phyloP scores from a whole-genome alignment of 2,797 vertebrate species.

The Rhinatrema bivittatum region DNA sequence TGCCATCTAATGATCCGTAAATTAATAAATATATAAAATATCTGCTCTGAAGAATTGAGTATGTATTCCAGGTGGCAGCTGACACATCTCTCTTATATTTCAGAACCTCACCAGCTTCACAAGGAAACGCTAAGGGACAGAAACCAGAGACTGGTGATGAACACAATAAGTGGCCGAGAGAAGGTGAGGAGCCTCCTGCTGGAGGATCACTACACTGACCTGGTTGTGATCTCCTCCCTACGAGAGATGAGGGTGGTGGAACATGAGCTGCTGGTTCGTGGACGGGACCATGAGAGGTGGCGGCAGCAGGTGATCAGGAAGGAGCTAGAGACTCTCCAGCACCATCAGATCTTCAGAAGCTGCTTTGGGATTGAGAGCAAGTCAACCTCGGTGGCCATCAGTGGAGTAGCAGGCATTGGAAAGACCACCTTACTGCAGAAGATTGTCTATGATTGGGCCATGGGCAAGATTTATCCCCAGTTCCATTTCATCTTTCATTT shows the following conservation, averaged over 20 bases:
- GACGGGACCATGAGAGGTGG: background rate
- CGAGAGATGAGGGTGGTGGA: background rate
- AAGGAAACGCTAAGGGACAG: background rate
- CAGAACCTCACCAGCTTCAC: background rate
- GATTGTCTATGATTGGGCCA: slow-evolving; percentile 52
- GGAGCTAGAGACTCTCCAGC: background rate
- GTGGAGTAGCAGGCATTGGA: slow-evolving; percentile 54
- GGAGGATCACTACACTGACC: slow-evolving; percentile 1
- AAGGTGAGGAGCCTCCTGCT: background rate
- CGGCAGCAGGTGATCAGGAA: background rate
- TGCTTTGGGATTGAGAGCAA: background rate
- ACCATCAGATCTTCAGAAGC: slow-evolving; percentile 7
- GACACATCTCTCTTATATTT: too few relatives aligned
- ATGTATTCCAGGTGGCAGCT: too few relatives aligned
- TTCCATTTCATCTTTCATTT: slow-evolving; percentile 51
- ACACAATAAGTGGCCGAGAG: background rate
- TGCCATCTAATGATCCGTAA: too few relatives aligned
- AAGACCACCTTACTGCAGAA: slow-evolving; percentile 58
- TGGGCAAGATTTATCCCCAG: slow-evolving; percentile 33
- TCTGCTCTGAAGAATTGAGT: too few relatives aligned
- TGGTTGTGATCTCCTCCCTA: background rate
- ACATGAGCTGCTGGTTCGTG: background rate
- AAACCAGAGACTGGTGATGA: background rate
- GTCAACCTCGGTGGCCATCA: slow-evolving; percentile 23
- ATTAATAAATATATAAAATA: too few relatives aligned